Evolutionary conservation across 2,797 vertebrate genomes (phyloP).

Genomic region (Glyptemys insculpta): DNA sequence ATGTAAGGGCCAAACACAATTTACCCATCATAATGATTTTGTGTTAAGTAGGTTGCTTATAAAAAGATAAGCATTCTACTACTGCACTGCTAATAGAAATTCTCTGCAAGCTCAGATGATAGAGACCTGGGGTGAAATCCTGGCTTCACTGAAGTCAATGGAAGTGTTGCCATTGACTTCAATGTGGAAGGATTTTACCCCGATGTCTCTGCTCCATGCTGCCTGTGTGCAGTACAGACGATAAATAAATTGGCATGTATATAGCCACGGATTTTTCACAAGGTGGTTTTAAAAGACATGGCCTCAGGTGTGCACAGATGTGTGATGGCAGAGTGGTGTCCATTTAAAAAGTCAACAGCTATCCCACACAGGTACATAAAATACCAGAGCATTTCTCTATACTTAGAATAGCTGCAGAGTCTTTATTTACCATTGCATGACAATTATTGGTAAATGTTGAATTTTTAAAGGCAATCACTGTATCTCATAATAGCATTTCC

Average conservation of each 20-base stretch:
- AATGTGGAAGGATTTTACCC: not conserved
- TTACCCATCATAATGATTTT: not conserved
- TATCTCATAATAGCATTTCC: not conserved
- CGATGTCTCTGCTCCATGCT: rapidly evolving
- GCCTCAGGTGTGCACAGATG: not conserved
- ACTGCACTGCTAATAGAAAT: not conserved
- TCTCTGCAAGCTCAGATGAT: rapidly evolving
- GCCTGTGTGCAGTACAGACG: not conserved
- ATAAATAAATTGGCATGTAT: not conserved
- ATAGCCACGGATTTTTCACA: not conserved
- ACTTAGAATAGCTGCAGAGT: not conserved
- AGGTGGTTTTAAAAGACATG: not conserved
- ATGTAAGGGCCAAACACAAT: rapidly evolving
- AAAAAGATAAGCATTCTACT: not conserved
- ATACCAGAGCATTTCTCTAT: not conserved
- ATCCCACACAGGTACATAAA: not conserved
- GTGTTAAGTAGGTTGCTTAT: not conserved
- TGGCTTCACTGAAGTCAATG: not conserved
- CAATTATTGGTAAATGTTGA: not conserved
- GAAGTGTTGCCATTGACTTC: not conserved
- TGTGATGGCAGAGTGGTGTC: not conserved
- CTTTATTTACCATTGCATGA: not conserved
- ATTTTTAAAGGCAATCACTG: not conserved
- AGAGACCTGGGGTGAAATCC: rapidly evolving
- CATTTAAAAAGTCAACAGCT: too few species aligned